Evolutionary conservation across 2,888 invertebrate species (phyloP).

Genomic region (Malthinus flaveolus): DNA sequence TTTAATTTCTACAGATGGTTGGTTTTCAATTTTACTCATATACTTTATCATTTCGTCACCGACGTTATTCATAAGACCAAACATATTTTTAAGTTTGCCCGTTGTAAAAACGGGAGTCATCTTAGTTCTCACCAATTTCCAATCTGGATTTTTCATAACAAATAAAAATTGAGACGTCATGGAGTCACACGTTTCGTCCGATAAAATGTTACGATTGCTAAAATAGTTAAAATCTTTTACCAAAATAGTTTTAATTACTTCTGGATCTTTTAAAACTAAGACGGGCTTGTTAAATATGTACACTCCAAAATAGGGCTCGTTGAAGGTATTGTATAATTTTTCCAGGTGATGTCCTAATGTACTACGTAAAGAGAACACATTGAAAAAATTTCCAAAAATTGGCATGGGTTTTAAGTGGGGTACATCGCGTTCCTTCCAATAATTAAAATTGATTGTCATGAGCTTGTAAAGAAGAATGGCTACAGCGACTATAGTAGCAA

Average conservation of each 20-base stretch:
- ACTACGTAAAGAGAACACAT: constrained; percentile 39
- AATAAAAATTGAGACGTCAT: constrained; percentile 51
- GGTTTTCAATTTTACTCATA: constrained; percentile 48
- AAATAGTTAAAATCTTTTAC: constrained; percentile 56
- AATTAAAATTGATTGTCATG: constrained; percentile 41
- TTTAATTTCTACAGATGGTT: constrained; percentile 41
- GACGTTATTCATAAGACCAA: constrained; percentile 52
- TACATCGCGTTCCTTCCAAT: constrained; percentile 49
- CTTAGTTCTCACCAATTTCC: constrained; percentile 57
- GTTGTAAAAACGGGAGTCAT: constrained; percentile 58
- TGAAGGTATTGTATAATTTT: constrained; percentile 39
- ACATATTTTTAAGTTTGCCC: constrained; percentile 58
- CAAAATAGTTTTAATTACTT: constrained; percentile 52
- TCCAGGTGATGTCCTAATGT: constrained; percentile 41
- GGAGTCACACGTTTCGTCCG: constrained; percentile 50
- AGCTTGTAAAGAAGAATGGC: constrained; percentile 3
- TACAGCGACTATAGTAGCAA: neutral
- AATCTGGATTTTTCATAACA: constrained; percentile 54
- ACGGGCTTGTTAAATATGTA: constrained; percentile 55
- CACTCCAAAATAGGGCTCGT: constrained; percentile 50
- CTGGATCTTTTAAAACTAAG: constrained; percentile 52
- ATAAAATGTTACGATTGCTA: constrained; percentile 53
- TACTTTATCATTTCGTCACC: constrained; percentile 40
- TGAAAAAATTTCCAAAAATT: constrained; percentile 48
- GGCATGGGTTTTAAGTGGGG: constrained; percentile 44